These are phyloP conservation scores for Itoplectis maculator DNA, from an alignment of 2,888 invertebrate genomes.

Conservation along the genomic window DNA sequence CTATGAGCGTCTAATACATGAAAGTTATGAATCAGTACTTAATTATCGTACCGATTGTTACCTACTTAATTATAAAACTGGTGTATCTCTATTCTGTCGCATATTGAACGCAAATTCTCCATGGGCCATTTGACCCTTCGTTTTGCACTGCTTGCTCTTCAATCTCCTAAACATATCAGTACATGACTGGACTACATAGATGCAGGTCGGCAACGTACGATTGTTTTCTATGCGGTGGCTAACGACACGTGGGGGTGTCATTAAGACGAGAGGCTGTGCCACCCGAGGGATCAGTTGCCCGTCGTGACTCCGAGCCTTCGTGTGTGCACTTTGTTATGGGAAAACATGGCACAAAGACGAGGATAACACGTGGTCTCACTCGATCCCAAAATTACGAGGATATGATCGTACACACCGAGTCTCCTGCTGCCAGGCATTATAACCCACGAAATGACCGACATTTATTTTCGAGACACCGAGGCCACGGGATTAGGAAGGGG, in stretches of 20 bases:
- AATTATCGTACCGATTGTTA: too few relatives aligned
- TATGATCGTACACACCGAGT: conserved; percentile 47
- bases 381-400: conserved; percentile 62
- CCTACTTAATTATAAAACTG: too few relatives aligned
- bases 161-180: background rate
- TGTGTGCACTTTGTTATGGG: background rate
- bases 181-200: background rate
- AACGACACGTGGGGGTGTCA: conserved; percentile 55
- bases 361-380: background rate
- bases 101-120: too few relatives aligned
- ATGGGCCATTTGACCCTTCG: too few relatives aligned
- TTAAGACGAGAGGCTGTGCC: conserved; percentile 45
- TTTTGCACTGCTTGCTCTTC: background rate
- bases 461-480: conserved; percentile 68
- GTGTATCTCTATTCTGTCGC: too few relatives aligned
- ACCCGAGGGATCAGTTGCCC: conserved; percentile 58
- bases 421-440: conserved; percentile 46
- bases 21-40: too few relatives aligned
- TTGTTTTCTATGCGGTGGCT: conserved; percentile 44
- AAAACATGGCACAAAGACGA: background rate
- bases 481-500: conserved; percentile 53
- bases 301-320: conserved; percentile 43
- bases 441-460: conserved; percentile 70
- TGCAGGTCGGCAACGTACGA: conserved; percentile 5
- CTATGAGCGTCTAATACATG: too few relatives aligned